Conservation (phyloP, 2,113 vertebrate species). For the Formicarius rufipectus region DNA sequence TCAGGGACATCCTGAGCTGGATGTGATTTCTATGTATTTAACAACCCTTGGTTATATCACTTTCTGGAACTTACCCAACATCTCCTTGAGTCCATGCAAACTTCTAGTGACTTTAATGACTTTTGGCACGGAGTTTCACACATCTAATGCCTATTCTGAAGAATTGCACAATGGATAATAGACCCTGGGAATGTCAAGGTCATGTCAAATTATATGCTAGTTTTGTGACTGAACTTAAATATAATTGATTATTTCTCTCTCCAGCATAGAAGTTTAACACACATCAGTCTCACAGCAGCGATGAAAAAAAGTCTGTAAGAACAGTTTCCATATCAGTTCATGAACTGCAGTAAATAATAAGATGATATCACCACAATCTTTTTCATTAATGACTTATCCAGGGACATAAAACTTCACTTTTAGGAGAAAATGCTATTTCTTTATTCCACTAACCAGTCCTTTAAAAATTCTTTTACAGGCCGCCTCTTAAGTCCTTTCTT, state of each 20-base stretch:
- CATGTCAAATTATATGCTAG: neutral
- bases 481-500: constrained; percentile 48
- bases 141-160: constrained; percentile 11
- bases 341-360: constrained; percentile 22
- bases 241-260: constrained; percentile 34
- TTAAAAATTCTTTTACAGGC: constrained; percentile 31
- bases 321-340: constrained; percentile 29
- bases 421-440: constrained; percentile 18
- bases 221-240: constrained; percentile 9
- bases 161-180: neutral
- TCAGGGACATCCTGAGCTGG: constrained; percentile 16
- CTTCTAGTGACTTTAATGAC: constrained; percentile 6
- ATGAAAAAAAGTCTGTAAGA: neutral
- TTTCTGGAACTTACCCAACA: neutral
- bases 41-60: neutral
- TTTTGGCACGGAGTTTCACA: constrained; percentile 40
- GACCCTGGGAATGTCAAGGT: neutral
- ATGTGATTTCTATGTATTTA: constrained; percentile 12
- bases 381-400: constrained; percentile 45
- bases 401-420: constrained; percentile 26
- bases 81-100: neutral
- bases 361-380: constrained; percentile 22
- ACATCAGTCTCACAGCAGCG: neutral
- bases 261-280: neutral
- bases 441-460: constrained; percentile 21